These are phyloP conservation scores for Rissa tridactyla DNA, from an alignment of 2,113 vertebrate species.

Conservation along the genomic window DNA sequence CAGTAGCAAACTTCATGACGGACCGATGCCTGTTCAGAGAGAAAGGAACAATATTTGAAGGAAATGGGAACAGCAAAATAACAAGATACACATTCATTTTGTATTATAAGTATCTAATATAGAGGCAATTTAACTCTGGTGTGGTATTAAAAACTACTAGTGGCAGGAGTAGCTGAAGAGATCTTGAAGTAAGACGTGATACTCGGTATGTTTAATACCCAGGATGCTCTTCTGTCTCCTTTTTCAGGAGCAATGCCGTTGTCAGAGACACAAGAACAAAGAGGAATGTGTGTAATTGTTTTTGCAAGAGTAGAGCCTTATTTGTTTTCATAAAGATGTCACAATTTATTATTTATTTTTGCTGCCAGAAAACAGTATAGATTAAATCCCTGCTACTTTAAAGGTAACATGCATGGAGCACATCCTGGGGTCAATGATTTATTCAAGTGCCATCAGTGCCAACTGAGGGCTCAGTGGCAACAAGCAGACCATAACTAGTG, in stretches of 20 bases:
- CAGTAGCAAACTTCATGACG: not conserved
- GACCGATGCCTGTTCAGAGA: not conserved
- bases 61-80: not conserved
- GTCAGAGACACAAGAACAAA: not conserved
- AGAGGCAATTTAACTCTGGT: not conserved
- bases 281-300: not conserved
- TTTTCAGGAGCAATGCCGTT: not conserved
- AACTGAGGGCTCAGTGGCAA: not conserved
- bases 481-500: slow-evolving; percentile 1
- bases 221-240: not conserved
- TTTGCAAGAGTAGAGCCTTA: not conserved
- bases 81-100: not conserved
- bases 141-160: not conserved
- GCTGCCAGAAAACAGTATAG: not conserved
- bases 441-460: not conserved
- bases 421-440: slow-evolving; percentile 1
- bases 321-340: not conserved
- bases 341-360: not conserved
- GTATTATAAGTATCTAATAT: not conserved
- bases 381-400: slow-evolving; percentile 9
- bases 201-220: not conserved
- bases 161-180: not conserved
- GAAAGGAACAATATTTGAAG: not conserved
- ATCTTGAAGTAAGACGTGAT: not conserved
- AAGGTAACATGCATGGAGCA: not conserved